Evolutionary conservation across 2,888 invertebrate genomes (phyloP).

Genomic region (Eristalis pertinax): DNA sequence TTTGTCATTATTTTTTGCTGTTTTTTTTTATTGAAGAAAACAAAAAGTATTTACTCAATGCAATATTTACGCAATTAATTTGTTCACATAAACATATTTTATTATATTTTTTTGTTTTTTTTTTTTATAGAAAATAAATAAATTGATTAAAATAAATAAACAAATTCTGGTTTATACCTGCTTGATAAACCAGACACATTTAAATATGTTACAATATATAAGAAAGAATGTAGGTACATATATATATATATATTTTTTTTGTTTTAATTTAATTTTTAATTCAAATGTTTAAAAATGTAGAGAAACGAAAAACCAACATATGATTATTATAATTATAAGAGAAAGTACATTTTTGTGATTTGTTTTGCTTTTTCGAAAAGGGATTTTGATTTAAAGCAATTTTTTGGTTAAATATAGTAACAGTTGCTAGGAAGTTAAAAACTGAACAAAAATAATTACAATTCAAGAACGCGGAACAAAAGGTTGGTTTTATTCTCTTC

Average conservation of each 20-base stretch:
- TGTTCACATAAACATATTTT: slow-evolving; percentile 24
- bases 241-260: slow-evolving; percentile 35
- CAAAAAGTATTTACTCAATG: slow-evolving; percentile 5
- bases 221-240: slow-evolving; percentile 60
- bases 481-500: slow-evolving; percentile 6
- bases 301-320: slow-evolving; percentile 73
- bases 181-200: slow-evolving; percentile 74
- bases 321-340: slow-evolving; percentile 54
- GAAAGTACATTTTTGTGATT: slow-evolving; percentile 59
- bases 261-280: not conserved
- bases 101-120: no score
- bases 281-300: slow-evolving; percentile 29
- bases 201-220: slow-evolving; percentile 46
- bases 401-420: slow-evolving; percentile 57
- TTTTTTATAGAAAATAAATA: slow-evolving; percentile 37
- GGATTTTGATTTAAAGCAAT: slow-evolving; percentile 38
- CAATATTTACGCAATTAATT: slow-evolving; percentile 55
- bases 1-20: slow-evolving; percentile 16
- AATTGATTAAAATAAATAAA: slow-evolving; percentile 61
- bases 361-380: slow-evolving; percentile 19
- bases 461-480: slow-evolving; percentile 14
- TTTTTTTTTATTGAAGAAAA: slow-evolving; percentile 25
- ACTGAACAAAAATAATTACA: slow-evolving; percentile 9
- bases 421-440: slow-evolving; percentile 39
- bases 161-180: slow-evolving; percentile 75